Evolutionary conservation across 2,888 invertebrate species (phyloP).

Genomic region (Ophioninae sp.): DNA sequence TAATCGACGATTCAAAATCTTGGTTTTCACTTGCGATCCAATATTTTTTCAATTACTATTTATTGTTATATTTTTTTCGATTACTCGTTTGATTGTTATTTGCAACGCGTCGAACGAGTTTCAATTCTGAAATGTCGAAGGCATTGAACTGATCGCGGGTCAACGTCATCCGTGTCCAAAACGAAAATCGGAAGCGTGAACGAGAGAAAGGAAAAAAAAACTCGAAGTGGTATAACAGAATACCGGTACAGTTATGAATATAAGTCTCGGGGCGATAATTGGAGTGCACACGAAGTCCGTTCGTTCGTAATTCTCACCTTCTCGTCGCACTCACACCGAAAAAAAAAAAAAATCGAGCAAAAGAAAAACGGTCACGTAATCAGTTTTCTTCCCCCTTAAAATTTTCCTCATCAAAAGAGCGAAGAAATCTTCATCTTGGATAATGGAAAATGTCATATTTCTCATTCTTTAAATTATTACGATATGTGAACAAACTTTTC

Average conservation of each 20-base stretch:
- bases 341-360: background rate
- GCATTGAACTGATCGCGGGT: slow-evolving; percentile 51
- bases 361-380: background rate
- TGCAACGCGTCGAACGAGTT: slow-evolving; percentile 5
- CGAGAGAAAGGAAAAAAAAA: slow-evolving; percentile 7
- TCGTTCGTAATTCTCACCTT: slow-evolving; percentile 46
- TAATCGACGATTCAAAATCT: background rate
- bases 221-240: background rate
- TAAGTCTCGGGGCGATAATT: slow-evolving; percentile 65
- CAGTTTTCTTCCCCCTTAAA: background rate
- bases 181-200: background rate
- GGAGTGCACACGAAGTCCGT: slow-evolving; percentile 65
- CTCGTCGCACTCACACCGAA: background rate
- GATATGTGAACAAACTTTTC: no score
- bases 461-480: no score
- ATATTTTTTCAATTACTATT: background rate
- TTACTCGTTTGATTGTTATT: background rate
- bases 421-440: background rate
- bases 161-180: slow-evolving; percentile 2
- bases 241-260: slow-evolving; percentile 60
- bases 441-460: slow-evolving; percentile 27
- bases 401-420: background rate
- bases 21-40: background rate
- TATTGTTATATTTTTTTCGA: background rate
- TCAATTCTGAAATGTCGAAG: slow-evolving; percentile 22